Evolutionary conservation across 2,797 vertebrate species (phyloP).

Genomic region (Sciurus carolinensis): DNA sequence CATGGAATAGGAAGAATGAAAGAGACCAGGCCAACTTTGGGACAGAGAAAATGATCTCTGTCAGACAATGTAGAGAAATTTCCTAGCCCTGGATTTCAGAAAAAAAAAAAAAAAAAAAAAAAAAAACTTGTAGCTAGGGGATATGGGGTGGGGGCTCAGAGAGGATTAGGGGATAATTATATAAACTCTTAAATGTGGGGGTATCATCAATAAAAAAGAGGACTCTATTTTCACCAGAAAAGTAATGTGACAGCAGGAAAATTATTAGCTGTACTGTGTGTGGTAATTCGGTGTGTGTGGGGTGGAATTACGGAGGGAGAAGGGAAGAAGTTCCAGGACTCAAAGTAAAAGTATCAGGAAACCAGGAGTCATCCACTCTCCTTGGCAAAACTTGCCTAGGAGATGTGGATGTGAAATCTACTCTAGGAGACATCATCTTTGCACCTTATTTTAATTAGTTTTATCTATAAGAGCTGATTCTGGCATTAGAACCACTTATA

Average conservation of each 20-base stretch:
- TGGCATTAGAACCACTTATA: constrained; percentile 49
- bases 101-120: background rate
- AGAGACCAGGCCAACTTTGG: constrained; percentile 66
- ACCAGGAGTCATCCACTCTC: constrained; percentile 43
- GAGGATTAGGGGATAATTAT: constrained; percentile 72
- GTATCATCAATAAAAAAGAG: constrained; percentile 71
- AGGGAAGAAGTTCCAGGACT: constrained; percentile 54
- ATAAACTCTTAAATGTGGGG: constrained; percentile 77
- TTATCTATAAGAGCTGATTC: constrained; percentile 66
- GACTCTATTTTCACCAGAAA: constrained; percentile 68
- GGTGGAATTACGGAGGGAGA: constrained; percentile 11
- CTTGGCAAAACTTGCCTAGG: constrained; percentile 53
- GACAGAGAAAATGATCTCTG: constrained; percentile 62
- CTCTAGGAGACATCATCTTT: constrained; percentile 65
- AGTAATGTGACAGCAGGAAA: constrained; percentile 79
- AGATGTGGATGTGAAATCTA: constrained; percentile 48
- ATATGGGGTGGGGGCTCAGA: background rate
- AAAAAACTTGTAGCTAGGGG: constrained; percentile 38
- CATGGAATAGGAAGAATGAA: constrained; percentile 43
- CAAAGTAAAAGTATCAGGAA: constrained; percentile 8
- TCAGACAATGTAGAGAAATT: constrained; percentile 44
- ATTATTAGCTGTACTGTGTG: constrained; percentile 78
- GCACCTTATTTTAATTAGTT: constrained; percentile 70
- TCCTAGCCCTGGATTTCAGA: constrained; percentile 51
- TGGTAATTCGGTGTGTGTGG: constrained; percentile 52